Evolutionary conservation across 2,797 vertebrate species (phyloP).

Genomic region (Chrysocyon brachyurus): DNA sequence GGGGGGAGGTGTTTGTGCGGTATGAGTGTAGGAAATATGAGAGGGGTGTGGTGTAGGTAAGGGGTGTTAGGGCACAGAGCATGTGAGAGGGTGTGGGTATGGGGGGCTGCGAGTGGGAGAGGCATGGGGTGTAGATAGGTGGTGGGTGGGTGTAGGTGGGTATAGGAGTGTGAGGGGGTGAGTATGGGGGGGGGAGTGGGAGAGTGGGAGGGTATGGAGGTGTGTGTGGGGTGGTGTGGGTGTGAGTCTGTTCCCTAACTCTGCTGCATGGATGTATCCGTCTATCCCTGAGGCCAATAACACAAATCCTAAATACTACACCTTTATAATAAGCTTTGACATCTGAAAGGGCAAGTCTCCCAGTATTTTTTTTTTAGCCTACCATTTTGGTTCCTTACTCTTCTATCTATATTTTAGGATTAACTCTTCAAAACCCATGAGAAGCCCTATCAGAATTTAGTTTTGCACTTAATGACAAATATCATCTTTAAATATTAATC

Average conservation of each 20-base stretch:
- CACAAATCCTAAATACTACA: not conserved
- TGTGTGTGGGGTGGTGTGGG: not conserved
- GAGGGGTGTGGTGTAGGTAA: not conserved
- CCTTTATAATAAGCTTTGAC: slow-evolving; percentile 7
- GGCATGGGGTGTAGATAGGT: not conserved
- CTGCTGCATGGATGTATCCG: not conserved
- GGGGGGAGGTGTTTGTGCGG: not conserved
- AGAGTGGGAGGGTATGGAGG: not conserved
- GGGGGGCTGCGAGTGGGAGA: not conserved
- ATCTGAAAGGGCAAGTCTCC: not conserved
- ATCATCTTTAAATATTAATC: not conserved
- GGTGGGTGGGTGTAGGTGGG: not conserved
- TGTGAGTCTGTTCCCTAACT: not conserved
- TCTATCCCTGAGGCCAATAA: not conserved
- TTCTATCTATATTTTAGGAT: not conserved
- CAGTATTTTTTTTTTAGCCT: not conserved
- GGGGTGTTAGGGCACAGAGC: not conserved
- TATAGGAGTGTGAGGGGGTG: not conserved
- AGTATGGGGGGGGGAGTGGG: not conserved
- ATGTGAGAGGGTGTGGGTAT: not conserved
- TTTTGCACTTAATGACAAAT: not conserved
- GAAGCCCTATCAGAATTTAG: not conserved
- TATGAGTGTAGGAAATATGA: not conserved
- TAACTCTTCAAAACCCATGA: not conserved
- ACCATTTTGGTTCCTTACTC: not conserved